Evolutionary conservation across 2,113 vertebrate species (phyloP), one percentile per base, ranked within the genome.

Genomic region (Istiophorus platypterus): DNA sequence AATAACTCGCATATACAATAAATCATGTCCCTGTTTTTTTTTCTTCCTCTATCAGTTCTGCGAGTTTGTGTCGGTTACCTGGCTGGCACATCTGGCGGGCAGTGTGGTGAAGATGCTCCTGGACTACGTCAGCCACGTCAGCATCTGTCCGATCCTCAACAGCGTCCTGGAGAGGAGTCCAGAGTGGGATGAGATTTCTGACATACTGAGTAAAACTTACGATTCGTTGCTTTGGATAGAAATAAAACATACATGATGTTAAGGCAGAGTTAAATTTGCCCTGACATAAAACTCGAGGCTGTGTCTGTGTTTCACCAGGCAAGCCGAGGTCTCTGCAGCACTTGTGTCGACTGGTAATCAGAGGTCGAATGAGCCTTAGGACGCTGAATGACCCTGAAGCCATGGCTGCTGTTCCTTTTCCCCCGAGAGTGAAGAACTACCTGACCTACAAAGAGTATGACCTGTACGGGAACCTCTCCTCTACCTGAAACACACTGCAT

Each of bases 301-400:
- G 7, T 24, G 5, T 72, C 22, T 68, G 10, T 86, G 62, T 68
- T 52, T 27, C 85, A 0, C 66, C 68, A 99, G 97, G 94, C 78
- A 95, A 95, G 56, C 96, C 97, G n/a, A 94, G 95, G 22, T 88
- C 95, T 1, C 77, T 98, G 91, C 96, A 96, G 85, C 97, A 97
- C 88, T 91, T 97, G 73, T 97, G 96, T 88, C 94, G 96, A 13
- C 89, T 98, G 84, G 95, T 95, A 71, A 95, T 98, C 91, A 94
- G 96, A 75, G 93, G 92, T 89, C 86, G 84, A 41, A 80, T 97
- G 93, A 95, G 93, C 45, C 83, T 94, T 39, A 94, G 80, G 68
- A 92, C 52, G 51, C 93, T 97, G 63, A 94, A 95, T 78, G 89
- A 94, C 84, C 92, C 93, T 4, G 69, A 85, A 49, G 91, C 88